Conservation (phyloP, 2,797 vertebrate genomes). For the Sarcoramphus papa region DNA sequence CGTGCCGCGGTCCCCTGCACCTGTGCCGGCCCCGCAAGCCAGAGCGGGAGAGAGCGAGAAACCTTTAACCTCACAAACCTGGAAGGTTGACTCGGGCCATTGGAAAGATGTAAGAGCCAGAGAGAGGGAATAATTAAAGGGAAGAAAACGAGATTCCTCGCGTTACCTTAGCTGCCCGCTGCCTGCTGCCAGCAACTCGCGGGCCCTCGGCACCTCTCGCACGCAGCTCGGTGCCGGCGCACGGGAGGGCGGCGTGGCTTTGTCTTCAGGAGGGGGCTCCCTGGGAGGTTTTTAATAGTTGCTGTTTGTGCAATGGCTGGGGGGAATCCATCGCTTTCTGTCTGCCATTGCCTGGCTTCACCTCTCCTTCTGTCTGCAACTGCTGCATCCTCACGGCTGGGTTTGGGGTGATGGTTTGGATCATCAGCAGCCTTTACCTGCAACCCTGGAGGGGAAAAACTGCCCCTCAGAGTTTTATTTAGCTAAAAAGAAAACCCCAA, state of each 20-base stretch:
- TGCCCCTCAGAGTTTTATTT: neutral
- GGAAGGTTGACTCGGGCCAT: neutral
- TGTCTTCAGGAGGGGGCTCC: conserved; percentile 30
- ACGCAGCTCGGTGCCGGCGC: neutral
- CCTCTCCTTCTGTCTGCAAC: conserved; percentile 14
- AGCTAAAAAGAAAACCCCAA: neutral
- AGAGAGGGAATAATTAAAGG: neutral
- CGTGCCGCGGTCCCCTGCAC: accelerated
- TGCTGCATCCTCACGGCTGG: neutral
- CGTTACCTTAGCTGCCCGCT: conserved; percentile 38
- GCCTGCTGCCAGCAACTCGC: neutral
- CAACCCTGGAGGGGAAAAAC: neutral
- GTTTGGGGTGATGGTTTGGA: neutral
- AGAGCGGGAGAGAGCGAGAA: neutral
- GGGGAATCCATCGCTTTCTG: neutral
- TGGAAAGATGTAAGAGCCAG: neutral
- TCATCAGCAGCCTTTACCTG: conserved; percentile 9
- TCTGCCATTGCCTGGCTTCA: conserved; percentile 16
- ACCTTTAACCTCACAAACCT: neutral
- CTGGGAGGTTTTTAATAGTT: conserved; percentile 47
- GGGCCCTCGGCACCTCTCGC: neutral
- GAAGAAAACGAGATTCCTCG: neutral
- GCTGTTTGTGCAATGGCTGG: conserved; percentile 11
- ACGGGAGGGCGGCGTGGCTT: neutral
- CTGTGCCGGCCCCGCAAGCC: accelerated